Base-by-base conservation (phyloP, 2,797 vertebrate genomes). In the Pantherophis vulpinus region DNA sequence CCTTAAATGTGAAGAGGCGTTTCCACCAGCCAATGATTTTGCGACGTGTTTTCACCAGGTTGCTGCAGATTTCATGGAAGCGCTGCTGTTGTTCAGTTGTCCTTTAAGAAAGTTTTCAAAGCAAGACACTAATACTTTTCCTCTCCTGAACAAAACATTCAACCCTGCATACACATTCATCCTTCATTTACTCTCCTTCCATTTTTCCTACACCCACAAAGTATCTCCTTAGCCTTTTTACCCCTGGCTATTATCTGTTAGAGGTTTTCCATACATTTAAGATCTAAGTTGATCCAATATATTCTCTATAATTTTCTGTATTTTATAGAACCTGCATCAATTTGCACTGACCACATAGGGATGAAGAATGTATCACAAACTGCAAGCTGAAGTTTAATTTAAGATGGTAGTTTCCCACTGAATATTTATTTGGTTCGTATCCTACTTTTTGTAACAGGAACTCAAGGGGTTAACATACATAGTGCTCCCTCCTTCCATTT, bases 21-120 rank as follows among this genome's bases (percentile, higher is more conserved):
- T 98, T 98, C 98, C 99, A 99, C 99, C 99, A 99, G 96, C 99
- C 99, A 60, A 98, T 94, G 25, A 98, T 93, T 0, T 98, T 97
- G n/a, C 98, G 98, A 93, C 99, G 98, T 0, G 98, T 98, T 95
- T 99, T 99, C 87, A 99, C 99, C 95, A 99, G 95, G 96, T 98
- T 99, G 61, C 98, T 98, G 74, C 99, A 99, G 94, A 99, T 99
- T 97, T 99, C 99, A 88, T 99, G 99, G 96, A 99, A 99, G 59
- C 99, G 98, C 91, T 99, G 99, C 97, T 99, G 99, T 96, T 99
- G 99, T 94, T 99, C 99, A 0, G 99, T 99, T 93, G 99, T 99
- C 99, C 99, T 99, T 96, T 2, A 10, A 37, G 83, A 32, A 37
- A 5, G 3, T 16, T 60, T 56, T 25, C 89, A 42, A 63, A 91